Conservation (phyloP, 2,888 invertebrate genomes). For the Limnephilus marmoratus region DNA sequence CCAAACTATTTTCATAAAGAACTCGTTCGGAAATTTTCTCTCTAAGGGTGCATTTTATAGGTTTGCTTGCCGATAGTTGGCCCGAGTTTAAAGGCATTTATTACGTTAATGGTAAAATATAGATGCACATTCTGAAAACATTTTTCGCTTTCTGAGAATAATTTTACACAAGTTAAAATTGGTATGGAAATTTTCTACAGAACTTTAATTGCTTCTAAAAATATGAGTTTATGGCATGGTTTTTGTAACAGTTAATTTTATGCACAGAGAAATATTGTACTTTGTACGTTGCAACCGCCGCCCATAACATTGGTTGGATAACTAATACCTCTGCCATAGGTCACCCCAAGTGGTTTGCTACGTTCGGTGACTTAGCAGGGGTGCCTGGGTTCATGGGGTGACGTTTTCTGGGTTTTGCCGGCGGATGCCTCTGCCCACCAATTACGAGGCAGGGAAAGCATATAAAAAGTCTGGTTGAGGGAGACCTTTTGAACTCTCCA, state of each 20-base stretch:
- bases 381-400: too few species aligned
- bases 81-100: neutral
- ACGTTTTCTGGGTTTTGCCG: too few species aligned
- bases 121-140: neutral
- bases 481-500: too few species aligned
- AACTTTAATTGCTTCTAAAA: neutral
- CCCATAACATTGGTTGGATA: too few species aligned
- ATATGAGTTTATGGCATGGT: neutral
- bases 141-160: neutral
- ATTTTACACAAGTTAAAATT: neutral
- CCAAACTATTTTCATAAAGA: neutral
- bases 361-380: too few species aligned
- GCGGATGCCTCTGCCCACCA: too few species aligned
- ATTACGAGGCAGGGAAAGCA: too few species aligned
- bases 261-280: neutral
- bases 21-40: neutral
- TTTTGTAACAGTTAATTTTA: neutral
- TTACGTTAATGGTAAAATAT: neutral
- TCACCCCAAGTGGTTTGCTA: too few species aligned
- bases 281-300: too few species aligned
- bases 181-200: neutral
- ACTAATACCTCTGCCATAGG: too few species aligned
- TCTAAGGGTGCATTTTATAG: neutral
- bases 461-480: too few species aligned
- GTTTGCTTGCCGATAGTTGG: neutral